phyloP scores from a whole-genome alignment of 2,888 invertebrate species.

The Parapristionchus giblindavisi region DNA sequence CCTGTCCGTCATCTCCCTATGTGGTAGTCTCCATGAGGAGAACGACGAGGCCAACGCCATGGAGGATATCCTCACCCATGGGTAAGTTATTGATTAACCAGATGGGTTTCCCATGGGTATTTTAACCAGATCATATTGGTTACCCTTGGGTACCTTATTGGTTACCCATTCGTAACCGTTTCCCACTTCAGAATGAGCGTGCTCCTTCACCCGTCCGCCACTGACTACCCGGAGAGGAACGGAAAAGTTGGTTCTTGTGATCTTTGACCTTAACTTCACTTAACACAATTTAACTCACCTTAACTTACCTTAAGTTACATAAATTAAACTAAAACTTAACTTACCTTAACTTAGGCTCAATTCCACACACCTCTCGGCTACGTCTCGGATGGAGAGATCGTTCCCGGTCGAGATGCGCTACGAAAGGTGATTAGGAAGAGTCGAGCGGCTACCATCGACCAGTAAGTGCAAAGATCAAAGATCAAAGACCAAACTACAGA shows the following conservation, averaged over 20 bases:
- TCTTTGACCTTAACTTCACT: neutral
- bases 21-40: constrained; percentile 23
- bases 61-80: constrained; percentile 22
- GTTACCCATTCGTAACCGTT: neutral
- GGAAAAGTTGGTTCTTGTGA: constrained; percentile 8
- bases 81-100: constrained; percentile 18
- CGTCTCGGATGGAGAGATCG: constrained; percentile 29
- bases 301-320: neutral
- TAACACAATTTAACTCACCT: neutral
- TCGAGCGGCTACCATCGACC: constrained; percentile 18
- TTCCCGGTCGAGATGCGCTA: constrained; percentile 30
- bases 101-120: too few relatives aligned
- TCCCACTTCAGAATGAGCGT: constrained; percentile 17
- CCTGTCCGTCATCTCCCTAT: constrained; percentile 31
- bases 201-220: constrained; percentile 23
- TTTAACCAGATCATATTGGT: neutral
- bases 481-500: too few relatives aligned
- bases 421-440: constrained; percentile 25
- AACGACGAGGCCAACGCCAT: neutral
- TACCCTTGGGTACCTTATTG: neutral
- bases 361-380: constrained; percentile 28
- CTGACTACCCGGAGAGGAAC: constrained; percentile 33
- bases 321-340: neutral
- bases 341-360: constrained; percentile 13
- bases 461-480: constrained; percentile 13